Evolutionary conservation across 23 tunicate species (phyloP).

Genomic region (Halocynthia aurantium): DNA sequence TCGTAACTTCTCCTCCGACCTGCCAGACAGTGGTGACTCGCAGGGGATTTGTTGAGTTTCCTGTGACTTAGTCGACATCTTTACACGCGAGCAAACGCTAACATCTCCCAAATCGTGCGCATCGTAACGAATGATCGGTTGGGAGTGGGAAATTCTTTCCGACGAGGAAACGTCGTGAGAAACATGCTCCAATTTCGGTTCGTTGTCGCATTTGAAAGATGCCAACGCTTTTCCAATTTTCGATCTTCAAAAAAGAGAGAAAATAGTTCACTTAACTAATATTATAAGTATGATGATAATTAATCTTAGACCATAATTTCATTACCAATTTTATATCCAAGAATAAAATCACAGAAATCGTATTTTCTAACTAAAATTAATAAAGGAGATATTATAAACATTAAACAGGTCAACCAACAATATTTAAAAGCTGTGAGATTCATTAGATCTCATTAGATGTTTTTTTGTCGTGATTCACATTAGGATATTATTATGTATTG

Average conservation of each 20-base stretch:
- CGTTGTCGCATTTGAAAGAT: background rate
- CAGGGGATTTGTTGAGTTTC: background rate
- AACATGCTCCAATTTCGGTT: background rate
- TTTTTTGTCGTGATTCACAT: too few relatives aligned
- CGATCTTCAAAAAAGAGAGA: conserved; percentile 2
- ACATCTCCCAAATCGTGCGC: background rate
- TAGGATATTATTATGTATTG: too few relatives aligned
- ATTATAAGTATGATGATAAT: background rate
- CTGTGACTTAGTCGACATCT: background rate
- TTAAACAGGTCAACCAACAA: too few relatives aligned
- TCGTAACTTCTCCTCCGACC: background rate
- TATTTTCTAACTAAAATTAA: too few relatives aligned
- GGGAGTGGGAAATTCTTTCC: background rate
- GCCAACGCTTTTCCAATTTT: conserved; percentile 22
- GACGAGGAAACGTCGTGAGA: background rate
- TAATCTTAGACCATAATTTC: too few relatives aligned
- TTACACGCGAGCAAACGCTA: background rate
- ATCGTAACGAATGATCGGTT: background rate
- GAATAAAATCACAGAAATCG: too few relatives aligned
- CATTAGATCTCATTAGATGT: too few relatives aligned
- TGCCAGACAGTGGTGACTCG: background rate
- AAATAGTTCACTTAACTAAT: background rate
- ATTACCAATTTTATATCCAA: too few relatives aligned
- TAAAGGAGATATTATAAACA: too few relatives aligned
- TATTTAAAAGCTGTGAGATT: too few relatives aligned